Base-by-base conservation (phyloP, 2,113 vertebrate species). In the Nycticebus coucang region DNA sequence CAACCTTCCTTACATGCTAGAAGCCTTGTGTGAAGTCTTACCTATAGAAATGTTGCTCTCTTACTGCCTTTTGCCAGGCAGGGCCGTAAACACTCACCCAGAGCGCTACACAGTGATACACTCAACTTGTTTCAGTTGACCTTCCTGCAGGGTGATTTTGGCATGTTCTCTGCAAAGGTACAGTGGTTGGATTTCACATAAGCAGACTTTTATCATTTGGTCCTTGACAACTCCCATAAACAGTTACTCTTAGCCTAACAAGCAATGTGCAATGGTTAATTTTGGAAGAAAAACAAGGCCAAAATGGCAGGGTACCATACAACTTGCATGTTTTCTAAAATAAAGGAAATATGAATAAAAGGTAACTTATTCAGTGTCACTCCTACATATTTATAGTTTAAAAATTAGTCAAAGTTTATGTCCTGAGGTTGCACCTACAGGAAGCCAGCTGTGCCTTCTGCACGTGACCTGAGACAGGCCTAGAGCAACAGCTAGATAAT, bases 381-480 rank as follows among this genome's bases (percentile, higher is more conserved):
- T 97, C 95, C 98, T 99, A 98, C 98, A 99, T 98, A 98, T 99
- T 99, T 99, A 99, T 99, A 98, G 98, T 98, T 99, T 98, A 98
- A 98, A 98, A 98, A 98, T 98, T 99, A 99, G 99, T 98, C 96
- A 98, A 98, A 98, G 98, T 98, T 98, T 98, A 98, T 99, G 98
- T 99, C 99, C 98, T 0, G 98, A 98, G 99, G 99, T 99, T 98
- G 98, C 98, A 99, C 99, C 99, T 99, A 99, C 99, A 99, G 99
- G 98, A 99, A 98, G 99, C 99, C 99, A 99, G 99, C 99, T 99
- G 99, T 98, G 99, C 98, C 98, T 99, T 98, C 98, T 98, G 99
- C 99, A 98, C 99, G 99, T 99, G 99, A 99, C 99, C 99, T 99
- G 99, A 99, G 99, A 99, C 98, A 98, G 98, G 99, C 99, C 99